These are phyloP conservation scores for Eupleurogrammus muticus DNA, from an alignment of 2,797 vertebrate species.

Conservation along the genomic window DNA sequence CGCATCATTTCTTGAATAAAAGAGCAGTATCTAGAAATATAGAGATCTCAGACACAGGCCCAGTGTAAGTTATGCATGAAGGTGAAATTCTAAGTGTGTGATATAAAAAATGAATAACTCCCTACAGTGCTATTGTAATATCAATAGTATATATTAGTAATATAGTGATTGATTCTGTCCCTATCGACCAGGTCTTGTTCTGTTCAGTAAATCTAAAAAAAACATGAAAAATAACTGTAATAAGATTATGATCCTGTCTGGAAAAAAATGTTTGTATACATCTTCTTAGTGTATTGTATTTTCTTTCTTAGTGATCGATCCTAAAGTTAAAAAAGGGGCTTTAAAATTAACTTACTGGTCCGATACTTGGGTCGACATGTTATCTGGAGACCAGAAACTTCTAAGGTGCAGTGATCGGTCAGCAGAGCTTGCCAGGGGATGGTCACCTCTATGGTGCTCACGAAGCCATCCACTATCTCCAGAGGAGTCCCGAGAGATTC, in stretches of 20 bases:
- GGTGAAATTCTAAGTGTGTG: neutral
- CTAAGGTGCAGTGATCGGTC: constrained; percentile 92
- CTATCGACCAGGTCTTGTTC: too few species aligned
- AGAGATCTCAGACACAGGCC: too few species aligned
- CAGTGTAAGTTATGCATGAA: neutral
- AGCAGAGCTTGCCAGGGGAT: constrained; percentile 95
- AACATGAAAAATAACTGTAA: too few species aligned
- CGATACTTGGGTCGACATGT: constrained; percentile 91
- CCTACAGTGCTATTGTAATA: too few species aligned
- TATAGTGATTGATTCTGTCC: too few species aligned
- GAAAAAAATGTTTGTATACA: too few species aligned
- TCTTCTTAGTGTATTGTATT: too few species aligned
- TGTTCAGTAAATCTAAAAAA: too few species aligned
- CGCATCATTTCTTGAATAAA: too few species aligned
- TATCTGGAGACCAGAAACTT: constrained; percentile 90
- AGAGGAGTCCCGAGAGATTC: constrained; percentile 90
- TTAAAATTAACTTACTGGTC: constrained; percentile 83
- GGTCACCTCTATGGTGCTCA: constrained; percentile 89
- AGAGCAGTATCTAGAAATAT: too few species aligned
- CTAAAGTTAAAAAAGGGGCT: neutral
- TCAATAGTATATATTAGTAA: too few species aligned
- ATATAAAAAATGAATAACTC: neutral
- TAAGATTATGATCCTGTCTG: too few species aligned
- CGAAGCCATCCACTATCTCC: constrained; percentile 93
- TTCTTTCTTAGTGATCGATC: neutral